A percentile compares a stretch with the other conserved stretches of the same genome.
Evolutionary conservation across 2,113 vertebrate species (phyloP).

Genomic region (Panurus biarmicus): DNA sequence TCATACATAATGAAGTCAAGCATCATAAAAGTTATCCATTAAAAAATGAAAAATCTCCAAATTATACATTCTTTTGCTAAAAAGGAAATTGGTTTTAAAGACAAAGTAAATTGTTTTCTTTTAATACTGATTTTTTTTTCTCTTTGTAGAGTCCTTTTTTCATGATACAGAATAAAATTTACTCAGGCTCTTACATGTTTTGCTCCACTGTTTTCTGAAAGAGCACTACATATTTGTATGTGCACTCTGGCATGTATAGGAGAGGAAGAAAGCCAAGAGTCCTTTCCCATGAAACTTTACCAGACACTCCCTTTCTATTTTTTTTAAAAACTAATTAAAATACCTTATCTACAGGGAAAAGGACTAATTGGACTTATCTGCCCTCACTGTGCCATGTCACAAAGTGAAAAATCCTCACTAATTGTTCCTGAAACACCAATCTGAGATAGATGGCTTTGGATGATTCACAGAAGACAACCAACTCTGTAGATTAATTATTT

Average conservation of each 20-base stretch:
- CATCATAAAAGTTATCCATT: not conserved
- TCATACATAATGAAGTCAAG: not conserved
- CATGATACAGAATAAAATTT: not conserved
- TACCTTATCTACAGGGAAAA: constrained; percentile 32
- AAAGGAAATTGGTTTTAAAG: not conserved
- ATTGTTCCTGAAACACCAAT: constrained; percentile 31
- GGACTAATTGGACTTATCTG: constrained; percentile 46
- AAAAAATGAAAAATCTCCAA: not conserved
- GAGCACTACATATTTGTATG: not conserved
- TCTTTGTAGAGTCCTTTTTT: not conserved
- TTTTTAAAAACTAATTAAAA: constrained; percentile 45
- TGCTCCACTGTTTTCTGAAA: not conserved
- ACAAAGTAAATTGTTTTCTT: not conserved
- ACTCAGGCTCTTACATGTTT: not conserved
- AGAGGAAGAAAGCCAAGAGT: not conserved
- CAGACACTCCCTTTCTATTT: not conserved
- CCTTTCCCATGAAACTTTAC: not conserved
- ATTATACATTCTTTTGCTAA: not conserved
- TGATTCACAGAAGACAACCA: constrained; percentile 64
- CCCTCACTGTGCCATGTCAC: not conserved
- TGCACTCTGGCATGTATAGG: not conserved
- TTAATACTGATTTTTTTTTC: not conserved
- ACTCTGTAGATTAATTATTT: constrained; percentile 60
- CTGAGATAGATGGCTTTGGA: constrained; percentile 55
- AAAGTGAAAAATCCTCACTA: constrained; percentile 63